Base-by-base conservation (phyloP, 2,888 invertebrate genomes). In the Parascotia fuliginaria region DNA sequence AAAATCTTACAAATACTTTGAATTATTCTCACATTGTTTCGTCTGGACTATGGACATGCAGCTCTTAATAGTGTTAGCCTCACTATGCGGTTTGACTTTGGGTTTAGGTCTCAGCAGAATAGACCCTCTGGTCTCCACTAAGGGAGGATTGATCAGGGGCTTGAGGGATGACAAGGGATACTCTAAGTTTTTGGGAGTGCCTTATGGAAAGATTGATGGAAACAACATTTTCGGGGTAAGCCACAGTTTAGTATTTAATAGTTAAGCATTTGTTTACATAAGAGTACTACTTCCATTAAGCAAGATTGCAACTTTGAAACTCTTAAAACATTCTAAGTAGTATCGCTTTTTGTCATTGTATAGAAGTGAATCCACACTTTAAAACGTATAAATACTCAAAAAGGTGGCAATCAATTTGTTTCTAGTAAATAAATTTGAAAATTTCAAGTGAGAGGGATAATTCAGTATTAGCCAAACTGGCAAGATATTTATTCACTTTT, bases 181-280 rank as follows among this genome's bases (percentile, higher is more conserved):
- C 27, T 49, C 57, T 1, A 59, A 59, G 36, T 76, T 69, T 27
- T 47, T 70, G 9, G 75, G 75, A 7, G 65, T 76, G 2, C 75
- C 75, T 4, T 76, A 69, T 50, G 75, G 68, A n/a, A 46, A 47
- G 4, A 54, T 72, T 2, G 49, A 69, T 27, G 52, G 36, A 27
- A 37, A 19, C 0, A 65, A 70, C 61, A 60, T 68, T 55, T 60
- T 77, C 45, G 72, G 68, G 46, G 72, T 72, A 43, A 61, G 60
- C 55, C 2, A 19, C 5, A 19, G 3, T 19, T 19, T 19, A 5
- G 19, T 19, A 5, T 19, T 19, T 19, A 5, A 2, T 5, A 19
- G 5, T 5, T 5, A 5, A 2, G 2, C 2, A 3, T 24, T 24
- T 7, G 24, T 24, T 24, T 7, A 7, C 19, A 5, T 3, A 2